Evolutionary conservation across 2,888 invertebrate species (phyloP).

Genomic region (Campoplex capitator): DNA sequence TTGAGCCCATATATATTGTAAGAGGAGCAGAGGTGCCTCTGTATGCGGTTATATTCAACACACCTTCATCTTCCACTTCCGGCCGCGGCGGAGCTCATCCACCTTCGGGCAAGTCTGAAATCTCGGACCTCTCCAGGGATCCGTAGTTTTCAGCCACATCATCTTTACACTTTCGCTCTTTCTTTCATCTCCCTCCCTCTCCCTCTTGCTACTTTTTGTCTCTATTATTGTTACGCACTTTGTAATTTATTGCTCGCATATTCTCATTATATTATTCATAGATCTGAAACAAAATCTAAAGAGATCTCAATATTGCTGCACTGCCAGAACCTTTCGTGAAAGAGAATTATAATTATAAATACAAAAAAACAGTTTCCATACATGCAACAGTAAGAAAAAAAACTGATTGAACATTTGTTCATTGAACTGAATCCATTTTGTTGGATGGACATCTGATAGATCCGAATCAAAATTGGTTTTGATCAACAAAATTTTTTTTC

Average conservation of each 20-base stretch:
- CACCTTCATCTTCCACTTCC: slow-evolving; percentile 40
- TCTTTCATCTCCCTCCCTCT: background rate
- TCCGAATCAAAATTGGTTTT: too few species aligned
- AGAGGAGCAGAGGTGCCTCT: background rate
- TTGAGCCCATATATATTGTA: background rate
- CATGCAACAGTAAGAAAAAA: background rate
- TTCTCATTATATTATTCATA: slow-evolving; percentile 48
- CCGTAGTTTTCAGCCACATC: slow-evolving; percentile 28
- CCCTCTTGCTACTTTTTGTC: background rate
- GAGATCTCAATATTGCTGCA: background rate
- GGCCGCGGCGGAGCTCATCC: slow-evolving; percentile 33
- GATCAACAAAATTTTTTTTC: too few species aligned
- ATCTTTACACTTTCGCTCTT: background rate
- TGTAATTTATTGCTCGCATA: slow-evolving; percentile 26
- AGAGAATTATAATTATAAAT: background rate
- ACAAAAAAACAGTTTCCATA: background rate
- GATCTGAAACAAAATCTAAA: background rate
- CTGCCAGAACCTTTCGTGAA: background rate
- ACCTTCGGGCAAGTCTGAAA: slow-evolving; percentile 37
- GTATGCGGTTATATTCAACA: slow-evolving; percentile 29
- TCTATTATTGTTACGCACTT: slow-evolving; percentile 21
- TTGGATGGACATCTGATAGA: too few species aligned
- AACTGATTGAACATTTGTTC: too few species aligned
- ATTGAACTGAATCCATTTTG: too few species aligned
- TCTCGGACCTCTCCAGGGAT: slow-evolving; percentile 39